Percentiles rank a stretch among this genome's conserved stretches.
phyloP scores from a whole-genome alignment of 2,888 invertebrate genomes.

The Homarus gammarus region DNA sequence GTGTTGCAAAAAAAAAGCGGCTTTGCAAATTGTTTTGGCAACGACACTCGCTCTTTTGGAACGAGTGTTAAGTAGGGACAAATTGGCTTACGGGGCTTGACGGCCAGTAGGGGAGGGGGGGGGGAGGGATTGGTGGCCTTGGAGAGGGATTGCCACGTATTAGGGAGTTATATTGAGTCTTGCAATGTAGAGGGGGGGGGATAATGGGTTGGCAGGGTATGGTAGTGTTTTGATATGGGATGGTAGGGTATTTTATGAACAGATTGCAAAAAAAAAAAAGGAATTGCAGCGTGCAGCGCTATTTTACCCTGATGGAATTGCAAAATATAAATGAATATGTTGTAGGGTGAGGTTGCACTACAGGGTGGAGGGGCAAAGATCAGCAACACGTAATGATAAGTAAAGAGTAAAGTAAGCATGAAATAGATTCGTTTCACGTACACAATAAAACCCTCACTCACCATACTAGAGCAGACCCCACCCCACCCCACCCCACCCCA shows the following conservation, averaged over 20 bases:
- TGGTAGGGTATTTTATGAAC: no score
- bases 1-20: conserved; percentile 62
- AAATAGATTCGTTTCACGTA: no score
- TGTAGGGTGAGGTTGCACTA: no score
- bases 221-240: no score
- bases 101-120: conserved; percentile 17
- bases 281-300: no score
- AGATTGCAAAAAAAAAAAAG: no score
- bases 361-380: no score
- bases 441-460: neutral
- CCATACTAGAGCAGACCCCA: neutral
- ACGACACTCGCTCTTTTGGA: conserved; percentile 60
- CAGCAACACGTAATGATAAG: no score
- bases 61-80: conserved; percentile 62
- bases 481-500: neutral
- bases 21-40: conserved; percentile 72
- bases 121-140: no score
- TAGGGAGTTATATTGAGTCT: neutral
- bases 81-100: conserved; percentile 56
- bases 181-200: neutral
- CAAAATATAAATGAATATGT: no score
- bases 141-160: neutral
- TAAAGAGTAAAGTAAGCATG: no score
- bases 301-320: no score
- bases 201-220: neutral